Evolutionary conservation across 2,888 invertebrate species (phyloP).

Genomic region (Tridacna gigas): DNA sequence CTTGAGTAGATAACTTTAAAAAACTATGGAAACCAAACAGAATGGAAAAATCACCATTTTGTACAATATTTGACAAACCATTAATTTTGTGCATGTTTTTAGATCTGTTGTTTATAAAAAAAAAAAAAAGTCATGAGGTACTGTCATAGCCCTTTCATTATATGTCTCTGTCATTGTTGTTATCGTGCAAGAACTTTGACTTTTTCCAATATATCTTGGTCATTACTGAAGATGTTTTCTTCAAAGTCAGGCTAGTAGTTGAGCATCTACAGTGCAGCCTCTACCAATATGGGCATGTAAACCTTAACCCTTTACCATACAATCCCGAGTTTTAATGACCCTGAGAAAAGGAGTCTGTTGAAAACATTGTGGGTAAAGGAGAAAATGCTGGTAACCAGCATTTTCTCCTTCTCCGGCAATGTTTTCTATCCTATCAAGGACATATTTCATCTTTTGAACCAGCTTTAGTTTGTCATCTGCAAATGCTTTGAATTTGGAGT

Average conservation of each 20-base stretch:
- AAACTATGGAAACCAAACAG: no score
- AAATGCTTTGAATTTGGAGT: not conserved
- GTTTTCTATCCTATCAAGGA: not conserved
- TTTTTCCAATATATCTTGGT: not conserved
- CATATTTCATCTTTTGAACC: not conserved
- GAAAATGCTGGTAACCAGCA: not conserved
- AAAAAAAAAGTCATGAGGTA: no score
- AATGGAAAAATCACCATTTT: no score
- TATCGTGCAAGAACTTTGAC: not conserved
- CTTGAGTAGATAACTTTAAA: no score
- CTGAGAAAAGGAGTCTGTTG: not conserved
- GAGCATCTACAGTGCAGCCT: no score
- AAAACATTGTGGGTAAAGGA: constrained; percentile 3
- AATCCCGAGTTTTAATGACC: not conserved
- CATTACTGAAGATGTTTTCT: not conserved
- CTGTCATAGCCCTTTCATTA: no score
- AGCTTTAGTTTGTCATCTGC: not conserved
- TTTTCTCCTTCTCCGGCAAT: not conserved
- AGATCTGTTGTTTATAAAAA: no score
- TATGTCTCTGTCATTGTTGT: no score
- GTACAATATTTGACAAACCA: no score
- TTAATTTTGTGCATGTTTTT: no score
- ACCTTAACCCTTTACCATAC: not conserved
- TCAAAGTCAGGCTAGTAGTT: not conserved
- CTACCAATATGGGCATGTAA: no score